Percentiles rank a stretch among this genome's conserved stretches.
These are phyloP conservation scores for Vidua chalybeata DNA, from an alignment of 2,113 vertebrate genomes.

Conservation along the genomic window DNA sequence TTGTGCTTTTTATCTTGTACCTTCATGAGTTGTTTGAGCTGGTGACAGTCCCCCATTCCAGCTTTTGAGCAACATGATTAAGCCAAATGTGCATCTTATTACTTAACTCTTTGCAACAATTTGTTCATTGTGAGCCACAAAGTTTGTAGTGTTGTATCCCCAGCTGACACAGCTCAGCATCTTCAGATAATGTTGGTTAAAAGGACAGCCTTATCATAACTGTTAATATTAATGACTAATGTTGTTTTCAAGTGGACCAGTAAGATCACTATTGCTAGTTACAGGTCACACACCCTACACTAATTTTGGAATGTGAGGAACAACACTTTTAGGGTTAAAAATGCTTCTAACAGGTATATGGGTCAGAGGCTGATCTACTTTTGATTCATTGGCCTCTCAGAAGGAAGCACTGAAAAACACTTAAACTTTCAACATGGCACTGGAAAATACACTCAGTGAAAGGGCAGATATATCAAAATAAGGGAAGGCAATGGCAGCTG, in stretches of 20 bases:
- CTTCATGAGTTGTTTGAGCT: background rate
- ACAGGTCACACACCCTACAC: background rate
- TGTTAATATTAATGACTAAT: background rate
- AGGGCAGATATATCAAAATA: background rate
- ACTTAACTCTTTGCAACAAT: background rate
- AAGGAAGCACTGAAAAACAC: background rate
- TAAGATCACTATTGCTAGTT: background rate
- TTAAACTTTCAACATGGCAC: background rate
- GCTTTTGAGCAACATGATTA: background rate
- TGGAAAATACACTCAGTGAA: background rate
- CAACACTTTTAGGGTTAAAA: background rate
- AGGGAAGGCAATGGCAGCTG: background rate
- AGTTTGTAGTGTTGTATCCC: background rate
- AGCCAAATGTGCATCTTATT: background rate
- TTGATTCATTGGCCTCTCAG: background rate
- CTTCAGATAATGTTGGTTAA: background rate
- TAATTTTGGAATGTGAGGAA: background rate
- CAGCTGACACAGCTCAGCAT: background rate
- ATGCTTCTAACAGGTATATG: background rate
- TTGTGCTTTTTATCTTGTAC: background rate
- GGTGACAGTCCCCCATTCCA: background rate
- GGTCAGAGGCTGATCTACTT: background rate
- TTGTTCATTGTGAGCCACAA: background rate
- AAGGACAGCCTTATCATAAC: background rate
- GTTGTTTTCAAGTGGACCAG: background rate